Percentiles rank a stretch among this genome's conserved stretches.
Conservation (phyloP, 2,888 invertebrate genomes). For the Erynnis tages region DNA sequence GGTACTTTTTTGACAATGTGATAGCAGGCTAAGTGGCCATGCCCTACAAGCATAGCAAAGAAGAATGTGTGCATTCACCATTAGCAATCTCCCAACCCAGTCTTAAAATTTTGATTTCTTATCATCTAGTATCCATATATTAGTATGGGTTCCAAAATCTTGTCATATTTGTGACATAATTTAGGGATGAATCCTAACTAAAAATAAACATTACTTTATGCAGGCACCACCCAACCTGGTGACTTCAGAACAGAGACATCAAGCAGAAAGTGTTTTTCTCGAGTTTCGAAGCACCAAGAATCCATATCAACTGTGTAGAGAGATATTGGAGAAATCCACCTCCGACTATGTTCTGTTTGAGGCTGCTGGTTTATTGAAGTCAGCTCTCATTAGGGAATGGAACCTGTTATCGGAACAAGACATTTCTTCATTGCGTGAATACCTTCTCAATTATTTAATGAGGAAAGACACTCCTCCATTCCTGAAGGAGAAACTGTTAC, state of each 20-base stretch:
- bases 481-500: slow-evolving; percentile 87
- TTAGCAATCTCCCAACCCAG: too few relatives aligned
- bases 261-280: slow-evolving; percentile 91
- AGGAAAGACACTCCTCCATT: slow-evolving; percentile 87
- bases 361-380: slow-evolving; percentile 90
- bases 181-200: not conserved
- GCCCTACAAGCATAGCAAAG: too few relatives aligned
- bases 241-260: slow-evolving; percentile 88
- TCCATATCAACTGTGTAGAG: slow-evolving; percentile 90
- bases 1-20: too few relatives aligned
- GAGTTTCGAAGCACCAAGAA: slow-evolving; percentile 90
- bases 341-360: slow-evolving; percentile 93
- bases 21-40: too few relatives aligned
- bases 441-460: slow-evolving; percentile 89
- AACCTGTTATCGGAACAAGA: slow-evolving; percentile 84
- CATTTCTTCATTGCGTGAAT: slow-evolving; percentile 87
- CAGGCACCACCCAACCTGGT: slow-evolving; percentile 91
- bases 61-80: too few relatives aligned
- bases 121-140: too few relatives aligned
- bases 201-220: slow-evolving; percentile 30
- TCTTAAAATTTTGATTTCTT: too few relatives aligned
- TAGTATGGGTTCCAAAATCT: too few relatives aligned
- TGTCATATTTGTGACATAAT: too few relatives aligned
- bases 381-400: slow-evolving; percentile 93
- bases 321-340: slow-evolving; percentile 87